A percentile compares a stretch with the other conserved stretches of the same genome.
phyloP scores from a whole-genome alignment of 1,140 invertebrate genomes.

The Condylostylus longicornis region DNA sequence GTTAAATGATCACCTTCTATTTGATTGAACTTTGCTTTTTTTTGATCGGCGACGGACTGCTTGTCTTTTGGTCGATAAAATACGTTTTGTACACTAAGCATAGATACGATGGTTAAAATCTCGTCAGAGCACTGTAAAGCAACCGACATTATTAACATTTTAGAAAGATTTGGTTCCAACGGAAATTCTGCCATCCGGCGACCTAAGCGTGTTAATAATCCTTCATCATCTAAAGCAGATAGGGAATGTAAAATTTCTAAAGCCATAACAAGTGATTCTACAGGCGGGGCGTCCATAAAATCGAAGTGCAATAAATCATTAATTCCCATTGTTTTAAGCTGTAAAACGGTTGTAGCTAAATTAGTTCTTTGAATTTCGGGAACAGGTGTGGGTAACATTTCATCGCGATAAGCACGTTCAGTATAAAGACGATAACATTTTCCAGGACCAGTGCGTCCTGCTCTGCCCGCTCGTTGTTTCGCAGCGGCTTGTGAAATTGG shows the following conservation, averaged over 20 bases:
- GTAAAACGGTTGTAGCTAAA: constrained; percentile 85
- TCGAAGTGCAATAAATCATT: constrained; percentile 99
- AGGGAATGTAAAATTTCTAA: constrained; percentile 93
- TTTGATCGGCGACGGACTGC: constrained; percentile 94
- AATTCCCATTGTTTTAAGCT: constrained; percentile 98
- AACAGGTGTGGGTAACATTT: constrained; percentile 97
- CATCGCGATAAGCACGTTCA: constrained; percentile 92
- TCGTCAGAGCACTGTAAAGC: constrained; percentile 97
- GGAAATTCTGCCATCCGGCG: constrained; percentile 98
- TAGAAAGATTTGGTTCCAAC: constrained; percentile 94
- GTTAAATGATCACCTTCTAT: constrained; percentile 97
- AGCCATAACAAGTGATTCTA: constrained; percentile 93
- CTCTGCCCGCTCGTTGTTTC: constrained; percentile 90
- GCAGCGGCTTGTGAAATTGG: constrained; percentile 98
- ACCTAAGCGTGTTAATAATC: constrained; percentile 82
- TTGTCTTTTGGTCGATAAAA: constrained; percentile 97
- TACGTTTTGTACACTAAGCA: constrained; percentile 98
- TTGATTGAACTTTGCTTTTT: constrained; percentile 99
- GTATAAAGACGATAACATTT: constrained; percentile 98
- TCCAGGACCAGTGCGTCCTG: constrained; percentile 92
- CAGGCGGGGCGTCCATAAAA: constrained; percentile 99
- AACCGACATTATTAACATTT: constrained; percentile 99
- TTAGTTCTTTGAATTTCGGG: constrained; percentile 99
- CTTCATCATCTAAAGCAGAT: constrained; percentile 94
- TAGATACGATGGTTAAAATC: constrained; percentile 95